Evolutionary conservation across 2,113 vertebrate species (phyloP).

Genomic region (Antigone vipio): DNA sequence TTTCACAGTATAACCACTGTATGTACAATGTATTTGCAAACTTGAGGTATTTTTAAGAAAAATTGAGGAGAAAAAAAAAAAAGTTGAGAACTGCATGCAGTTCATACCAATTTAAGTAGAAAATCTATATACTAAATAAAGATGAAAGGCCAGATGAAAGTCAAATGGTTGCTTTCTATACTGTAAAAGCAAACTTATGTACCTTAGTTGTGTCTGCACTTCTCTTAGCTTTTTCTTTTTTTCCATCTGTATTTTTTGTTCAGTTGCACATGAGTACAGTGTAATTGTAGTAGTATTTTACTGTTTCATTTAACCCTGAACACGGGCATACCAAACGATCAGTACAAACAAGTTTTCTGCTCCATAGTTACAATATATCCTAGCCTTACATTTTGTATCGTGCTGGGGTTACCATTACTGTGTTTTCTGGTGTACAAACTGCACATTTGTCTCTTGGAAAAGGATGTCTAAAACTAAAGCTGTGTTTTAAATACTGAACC

Average conservation of each 20-base stretch:
- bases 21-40: not conserved
- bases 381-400: not conserved
- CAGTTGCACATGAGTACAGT: not conserved
- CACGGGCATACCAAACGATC: not conserved
- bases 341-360: not conserved
- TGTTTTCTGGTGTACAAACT: not conserved
- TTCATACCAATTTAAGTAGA: not conserved
- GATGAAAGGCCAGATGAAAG: not conserved
- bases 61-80: not conserved
- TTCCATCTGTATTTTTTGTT: not conserved
- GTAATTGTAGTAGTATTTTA: not conserved
- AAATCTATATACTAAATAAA: not conserved
- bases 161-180: not conserved
- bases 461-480: not conserved
- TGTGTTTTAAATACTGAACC: not conserved
- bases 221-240: not conserved
- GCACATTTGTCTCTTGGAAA: not conserved
- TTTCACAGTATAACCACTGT: not conserved
- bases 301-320: not conserved
- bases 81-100: fast-evolving
- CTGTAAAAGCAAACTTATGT: not conserved
- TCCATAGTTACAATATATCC: not conserved
- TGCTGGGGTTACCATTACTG: not conserved
- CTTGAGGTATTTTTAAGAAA: not conserved
- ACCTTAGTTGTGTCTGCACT: not conserved